A percentile compares a stretch with the other conserved stretches of the same genome.
These are phyloP conservation scores for Limenitis arthemis DNA, from an alignment of 2,888 invertebrate genomes.

Conservation along the genomic window DNA sequence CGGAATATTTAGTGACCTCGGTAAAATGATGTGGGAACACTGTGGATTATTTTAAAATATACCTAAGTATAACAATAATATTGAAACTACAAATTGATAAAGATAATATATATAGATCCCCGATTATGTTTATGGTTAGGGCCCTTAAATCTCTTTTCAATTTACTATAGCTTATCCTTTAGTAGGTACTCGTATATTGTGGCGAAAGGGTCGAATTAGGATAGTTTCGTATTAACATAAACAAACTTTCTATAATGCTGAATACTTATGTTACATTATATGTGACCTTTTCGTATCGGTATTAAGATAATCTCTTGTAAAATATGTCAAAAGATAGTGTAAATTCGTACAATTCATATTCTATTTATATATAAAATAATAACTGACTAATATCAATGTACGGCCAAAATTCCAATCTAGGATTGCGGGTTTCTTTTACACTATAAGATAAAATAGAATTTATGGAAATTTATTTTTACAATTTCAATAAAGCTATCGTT, in stretches of 20 bases:
- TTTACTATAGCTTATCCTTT: constrained; percentile 10
- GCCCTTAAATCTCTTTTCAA: constrained; percentile 17
- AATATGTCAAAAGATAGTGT: background rate
- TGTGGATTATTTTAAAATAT: background rate
- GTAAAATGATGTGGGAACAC: constrained; percentile 16
- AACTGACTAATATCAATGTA: background rate
- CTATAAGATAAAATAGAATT: no score
- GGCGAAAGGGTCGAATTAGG: constrained; percentile 21
- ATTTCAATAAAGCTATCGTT: no score
- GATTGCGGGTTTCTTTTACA: no score
- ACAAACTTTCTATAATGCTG: background rate
- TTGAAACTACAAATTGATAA: background rate
- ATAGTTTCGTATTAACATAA: constrained; percentile 17
- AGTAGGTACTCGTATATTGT: constrained; percentile 6
- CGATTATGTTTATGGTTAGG: constrained; percentile 9
- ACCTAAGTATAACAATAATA: no score
- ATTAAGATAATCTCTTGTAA: constrained; percentile 1
- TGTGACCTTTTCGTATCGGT: background rate
- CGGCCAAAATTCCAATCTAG: no score
- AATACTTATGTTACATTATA: constrained; percentile 3
- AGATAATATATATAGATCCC: background rate
- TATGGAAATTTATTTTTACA: no score
- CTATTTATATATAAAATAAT: background rate
- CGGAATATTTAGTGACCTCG: constrained; percentile 14
- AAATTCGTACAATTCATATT: background rate